A percentile compares a stretch with the other conserved stretches of the same genome.
These are phyloP conservation scores for Pseudolaguvia tuberculata DNA, from an alignment of 2,113 vertebrate genomes.

Conservation along the genomic window DNA sequence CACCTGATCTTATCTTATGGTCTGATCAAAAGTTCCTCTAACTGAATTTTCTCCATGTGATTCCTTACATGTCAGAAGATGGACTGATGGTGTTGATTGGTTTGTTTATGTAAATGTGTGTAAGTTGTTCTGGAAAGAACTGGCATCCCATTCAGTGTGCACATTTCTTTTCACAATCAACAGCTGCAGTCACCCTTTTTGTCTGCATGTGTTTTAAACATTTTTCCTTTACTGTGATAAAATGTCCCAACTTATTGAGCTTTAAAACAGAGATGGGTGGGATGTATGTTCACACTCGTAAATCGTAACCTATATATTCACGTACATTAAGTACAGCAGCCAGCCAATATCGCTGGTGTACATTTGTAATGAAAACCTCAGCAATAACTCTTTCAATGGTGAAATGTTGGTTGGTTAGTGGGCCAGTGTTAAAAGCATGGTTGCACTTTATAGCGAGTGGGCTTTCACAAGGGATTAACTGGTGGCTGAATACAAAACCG, in stretches of 20 bases:
- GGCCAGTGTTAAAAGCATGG: slow-evolving; percentile 23
- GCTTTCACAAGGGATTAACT: slow-evolving; percentile 43
- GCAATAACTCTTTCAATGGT: slow-evolving; percentile 34
- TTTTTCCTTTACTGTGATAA: not conserved
- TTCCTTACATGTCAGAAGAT: too few relatives aligned
- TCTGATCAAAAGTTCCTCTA: not conserved
- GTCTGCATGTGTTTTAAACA: not conserved
- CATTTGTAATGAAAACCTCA: slow-evolving; percentile 19
- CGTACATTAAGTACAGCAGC: slow-evolving; percentile 25
- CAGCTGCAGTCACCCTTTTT: not conserved
- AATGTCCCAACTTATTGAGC: slow-evolving; percentile 9
- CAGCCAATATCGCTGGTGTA: not conserved
- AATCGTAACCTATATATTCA: slow-evolving; percentile 24
- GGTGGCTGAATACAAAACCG: slow-evolving; percentile 41
- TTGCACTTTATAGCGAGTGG: slow-evolving; percentile 31
- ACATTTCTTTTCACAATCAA: not conserved
- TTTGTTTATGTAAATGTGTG: too few relatives aligned
- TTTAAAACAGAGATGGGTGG: slow-evolving; percentile 25
- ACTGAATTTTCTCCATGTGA: not conserved
- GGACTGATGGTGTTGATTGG: not conserved
- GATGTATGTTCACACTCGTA: not conserved
- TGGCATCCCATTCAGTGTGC: not conserved
- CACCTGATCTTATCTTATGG: too few relatives aligned
- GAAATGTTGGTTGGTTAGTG: slow-evolving; percentile 26
- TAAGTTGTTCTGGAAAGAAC: not conserved